A percentile compares a stretch with the other conserved stretches of the same genome.
Conservation (phyloP, 2,113 vertebrate genomes). For the Trachemys scripta region DNA sequence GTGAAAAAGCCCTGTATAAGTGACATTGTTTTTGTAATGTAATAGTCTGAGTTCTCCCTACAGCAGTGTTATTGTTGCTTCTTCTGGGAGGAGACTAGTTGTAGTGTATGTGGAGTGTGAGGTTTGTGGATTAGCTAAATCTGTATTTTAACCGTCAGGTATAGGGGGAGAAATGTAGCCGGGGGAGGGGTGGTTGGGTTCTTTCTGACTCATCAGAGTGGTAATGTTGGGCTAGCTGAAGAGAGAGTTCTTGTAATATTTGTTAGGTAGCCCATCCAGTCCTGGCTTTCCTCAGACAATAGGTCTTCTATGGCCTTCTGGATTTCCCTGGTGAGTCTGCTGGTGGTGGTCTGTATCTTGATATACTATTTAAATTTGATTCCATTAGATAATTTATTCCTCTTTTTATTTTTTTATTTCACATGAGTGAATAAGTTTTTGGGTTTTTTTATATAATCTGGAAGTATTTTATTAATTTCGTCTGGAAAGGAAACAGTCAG, state of each 20-base stretch:
- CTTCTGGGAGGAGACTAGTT: neutral
- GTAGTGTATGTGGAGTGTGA: neutral
- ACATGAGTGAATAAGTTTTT: neutral
- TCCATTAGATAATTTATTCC: neutral
- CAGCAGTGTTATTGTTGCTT: neutral
- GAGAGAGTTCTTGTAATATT: neutral
- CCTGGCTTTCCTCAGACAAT: neutral
- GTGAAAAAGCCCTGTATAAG: neutral
- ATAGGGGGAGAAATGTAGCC: neutral
- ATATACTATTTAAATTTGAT: neutral
- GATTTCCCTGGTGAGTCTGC: neutral
- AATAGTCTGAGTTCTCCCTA: neutral
- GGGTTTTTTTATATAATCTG: neutral
- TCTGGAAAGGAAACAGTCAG: neutral
- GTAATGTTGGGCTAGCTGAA: neutral
- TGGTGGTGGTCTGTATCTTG: neutral
- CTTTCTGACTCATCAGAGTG: neutral
- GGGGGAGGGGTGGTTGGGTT: neutral
- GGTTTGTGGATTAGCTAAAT: neutral
- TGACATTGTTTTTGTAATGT: neutral
- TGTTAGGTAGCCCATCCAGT: neutral
- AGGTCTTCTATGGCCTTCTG: neutral
- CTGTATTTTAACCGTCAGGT: neutral
- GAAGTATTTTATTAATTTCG: conserved; percentile 2
- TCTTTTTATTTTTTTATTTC: neutral